Conservation (phyloP, 2,797 vertebrate genomes). For the Muscicapa striata region DNA sequence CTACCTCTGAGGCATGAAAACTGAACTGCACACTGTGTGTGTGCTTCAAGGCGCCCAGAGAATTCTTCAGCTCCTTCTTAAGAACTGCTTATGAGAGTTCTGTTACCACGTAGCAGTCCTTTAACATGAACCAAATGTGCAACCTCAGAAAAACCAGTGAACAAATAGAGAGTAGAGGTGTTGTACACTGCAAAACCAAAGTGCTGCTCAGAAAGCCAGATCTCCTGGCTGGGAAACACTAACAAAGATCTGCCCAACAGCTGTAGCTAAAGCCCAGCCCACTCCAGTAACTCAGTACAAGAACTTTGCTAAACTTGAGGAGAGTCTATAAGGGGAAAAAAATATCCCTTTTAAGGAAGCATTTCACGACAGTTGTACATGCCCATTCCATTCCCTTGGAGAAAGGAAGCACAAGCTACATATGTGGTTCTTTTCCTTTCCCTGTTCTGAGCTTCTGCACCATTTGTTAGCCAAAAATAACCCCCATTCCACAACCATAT, state of each 20-base stretch:
- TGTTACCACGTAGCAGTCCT: not conserved
- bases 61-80: not conserved
- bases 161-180: not conserved
- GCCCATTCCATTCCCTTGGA: not conserved
- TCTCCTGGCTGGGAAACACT: accelerated
- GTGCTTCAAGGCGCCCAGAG: not conserved
- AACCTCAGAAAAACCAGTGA: not conserved
- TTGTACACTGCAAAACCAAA: not conserved
- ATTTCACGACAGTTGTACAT: not conserved
- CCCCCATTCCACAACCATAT: constrained; percentile 87
- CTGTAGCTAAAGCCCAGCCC: not conserved
- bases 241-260: not conserved
- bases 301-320: not conserved
- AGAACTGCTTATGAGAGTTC: accelerated
- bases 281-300: not conserved
- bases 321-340: not conserved
- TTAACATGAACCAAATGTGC: not conserved
- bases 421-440: not conserved
- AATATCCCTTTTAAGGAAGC: constrained; percentile 71
- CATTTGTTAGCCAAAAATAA: constrained; percentile 91
- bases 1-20: not conserved
- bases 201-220: not conserved
- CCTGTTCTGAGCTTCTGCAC: constrained; percentile 72
- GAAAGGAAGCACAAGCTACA: not conserved
- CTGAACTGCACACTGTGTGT: not conserved